Conservation (phyloP, 2,797 vertebrate species). For the Clamator glandarius region DNA sequence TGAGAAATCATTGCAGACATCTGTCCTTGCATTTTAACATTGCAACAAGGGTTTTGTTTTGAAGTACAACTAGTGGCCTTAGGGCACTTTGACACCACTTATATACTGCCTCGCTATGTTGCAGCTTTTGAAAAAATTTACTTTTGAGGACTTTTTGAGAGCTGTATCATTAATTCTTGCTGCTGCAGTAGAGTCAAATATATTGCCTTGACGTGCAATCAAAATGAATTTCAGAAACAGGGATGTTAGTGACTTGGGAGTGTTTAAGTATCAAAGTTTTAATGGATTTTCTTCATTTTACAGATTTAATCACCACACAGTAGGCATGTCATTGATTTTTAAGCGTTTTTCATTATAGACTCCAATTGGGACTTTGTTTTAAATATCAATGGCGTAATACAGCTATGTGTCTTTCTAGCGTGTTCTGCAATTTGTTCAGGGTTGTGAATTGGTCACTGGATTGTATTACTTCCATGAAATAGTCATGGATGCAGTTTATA, state of each 20-base stretch:
- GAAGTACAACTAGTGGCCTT: not conserved
- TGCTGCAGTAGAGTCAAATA: not conserved
- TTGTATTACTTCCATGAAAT: not conserved
- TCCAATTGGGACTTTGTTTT: constrained; percentile 20
- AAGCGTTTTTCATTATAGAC: constrained; percentile 45
- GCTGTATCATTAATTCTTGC: not conserved
- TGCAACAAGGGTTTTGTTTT: not conserved
- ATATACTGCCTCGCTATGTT: not conserved
- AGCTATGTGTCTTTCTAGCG: not conserved
- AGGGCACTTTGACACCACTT: not conserved
- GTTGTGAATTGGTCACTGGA: not conserved
- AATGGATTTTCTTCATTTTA: constrained; percentile 56
- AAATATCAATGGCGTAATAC: not conserved
- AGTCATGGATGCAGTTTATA: not conserved
- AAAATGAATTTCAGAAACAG: constrained; percentile 9
- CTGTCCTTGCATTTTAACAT: not conserved
- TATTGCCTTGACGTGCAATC: not conserved
- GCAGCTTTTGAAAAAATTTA: not conserved
- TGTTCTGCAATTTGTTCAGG: not conserved
- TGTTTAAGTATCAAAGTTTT: constrained; percentile 22
- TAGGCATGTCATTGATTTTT: constrained; percentile 42
- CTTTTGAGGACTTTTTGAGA: not conserved
- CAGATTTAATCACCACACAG: not conserved
- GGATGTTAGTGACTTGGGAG: constrained; percentile 14
- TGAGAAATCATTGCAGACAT: not conserved